Conservation (phyloP, 1,140 invertebrate genomes). For the Panonychus citri region DNA sequence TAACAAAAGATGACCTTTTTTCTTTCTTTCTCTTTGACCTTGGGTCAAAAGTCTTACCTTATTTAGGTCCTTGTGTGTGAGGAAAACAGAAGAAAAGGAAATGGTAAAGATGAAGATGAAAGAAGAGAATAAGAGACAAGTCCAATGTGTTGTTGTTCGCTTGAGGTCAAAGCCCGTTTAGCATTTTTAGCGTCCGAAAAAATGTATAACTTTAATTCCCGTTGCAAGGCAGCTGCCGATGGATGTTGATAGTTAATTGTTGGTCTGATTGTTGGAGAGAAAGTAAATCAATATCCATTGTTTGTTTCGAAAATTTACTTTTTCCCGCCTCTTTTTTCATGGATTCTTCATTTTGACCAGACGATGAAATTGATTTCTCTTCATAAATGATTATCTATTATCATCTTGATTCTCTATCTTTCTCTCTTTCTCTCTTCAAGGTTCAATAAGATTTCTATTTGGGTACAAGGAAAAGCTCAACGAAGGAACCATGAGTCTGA, state of each 20-base stretch:
- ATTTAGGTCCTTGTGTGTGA: neutral
- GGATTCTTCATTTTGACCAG: too few species aligned
- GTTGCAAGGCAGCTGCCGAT: neutral
- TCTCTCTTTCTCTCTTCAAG: too few species aligned
- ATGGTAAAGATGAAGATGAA: neutral
- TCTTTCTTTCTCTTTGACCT: neutral
- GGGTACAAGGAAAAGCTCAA: too few species aligned
- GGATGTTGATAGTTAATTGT: neutral
- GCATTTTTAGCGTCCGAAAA: neutral
- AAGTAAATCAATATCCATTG: neutral
- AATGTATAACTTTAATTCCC: neutral
- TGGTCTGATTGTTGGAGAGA: neutral
- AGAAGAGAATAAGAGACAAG: neutral
- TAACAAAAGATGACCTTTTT: too few species aligned
- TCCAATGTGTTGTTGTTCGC: neutral
- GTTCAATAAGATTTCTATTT: too few species aligned
- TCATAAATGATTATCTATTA: too few species aligned
- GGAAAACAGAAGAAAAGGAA: neutral
- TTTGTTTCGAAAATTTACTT: neutral
- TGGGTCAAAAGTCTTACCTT: neutral
- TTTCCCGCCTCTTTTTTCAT: too few species aligned
- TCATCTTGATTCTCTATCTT: too few species aligned
- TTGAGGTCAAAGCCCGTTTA: neutral
- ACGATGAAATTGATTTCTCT: too few species aligned
- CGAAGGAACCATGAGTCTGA: too few species aligned